Base-by-base conservation (phyloP, 1,140 invertebrate genomes). In the Pinna nobilis region DNA sequence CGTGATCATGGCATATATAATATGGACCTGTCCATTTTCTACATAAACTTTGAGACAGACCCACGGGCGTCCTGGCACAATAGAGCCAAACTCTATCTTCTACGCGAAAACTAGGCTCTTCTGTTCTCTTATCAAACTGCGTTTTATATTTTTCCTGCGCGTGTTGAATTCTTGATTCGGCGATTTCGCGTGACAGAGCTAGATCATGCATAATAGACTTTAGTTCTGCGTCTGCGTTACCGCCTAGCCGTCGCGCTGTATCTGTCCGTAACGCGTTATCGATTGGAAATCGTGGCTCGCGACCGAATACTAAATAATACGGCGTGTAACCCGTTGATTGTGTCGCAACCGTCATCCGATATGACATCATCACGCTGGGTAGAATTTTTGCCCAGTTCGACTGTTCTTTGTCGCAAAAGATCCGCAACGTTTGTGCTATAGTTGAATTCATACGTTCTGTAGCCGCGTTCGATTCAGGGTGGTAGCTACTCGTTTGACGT, bases 211-310 rank as follows among this genome's bases (percentile, higher is more conserved):
- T 44, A 20, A 67, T 37, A 3, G 57, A 61, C 13, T 49, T 37
- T 35, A 77, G n/a, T 25, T 77, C 60, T n/a, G 63, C 51, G 33
- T 65, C 53, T n/a, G 35, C 70, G 44, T 68, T 51, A 9, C 18
- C 5, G 4, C 65, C 65, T n/a, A 57, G 25, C 28, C 23, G 39
- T 61, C 57, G 37, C 28, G 71, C 60, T 13, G 57, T 65, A 32
- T 51, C 64, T n/a, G n/a, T n/a, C n/a, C n/a, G n/a, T 5, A 77
- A 37, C 7, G 59, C 59, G 13, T 69, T 77, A 15, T 77, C 75
- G 9, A 77, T 18, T 18, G 75, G 75, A 9, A 60, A 44, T 37
- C 65, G 37, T 33, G 44, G 47, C 44, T 71, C 39, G 15, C 51
- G 35, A 11, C 59, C 67, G 59, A 74, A 69, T 25, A 68, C 11